Base-by-base conservation (phyloP, 2,113 vertebrate species). In the Ciconia stormi region DNA sequence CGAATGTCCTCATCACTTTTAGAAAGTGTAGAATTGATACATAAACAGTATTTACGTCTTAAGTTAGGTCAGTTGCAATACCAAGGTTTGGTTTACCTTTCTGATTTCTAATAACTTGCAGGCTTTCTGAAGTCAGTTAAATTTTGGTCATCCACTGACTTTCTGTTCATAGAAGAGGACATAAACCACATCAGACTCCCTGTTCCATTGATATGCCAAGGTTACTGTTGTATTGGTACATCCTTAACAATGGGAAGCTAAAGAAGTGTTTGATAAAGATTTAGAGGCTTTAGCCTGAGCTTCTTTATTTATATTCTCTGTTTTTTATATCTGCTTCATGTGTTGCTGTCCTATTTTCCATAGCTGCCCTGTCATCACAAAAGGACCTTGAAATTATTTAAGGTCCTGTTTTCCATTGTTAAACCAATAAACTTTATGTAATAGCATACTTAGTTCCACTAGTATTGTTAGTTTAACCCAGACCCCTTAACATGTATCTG, bases 331-430 rank as follows among this genome's bases (percentile, higher is more conserved):
- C 67, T 87, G 16, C 82, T 92, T 70, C 80, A 72, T 88, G 32
- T 95, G 36, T 90, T 71, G 49, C 72, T 97, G 77, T 86, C 91
- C 32, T 94, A 9, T 95, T 97, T 97, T 92, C 62, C 47, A 10
- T 83, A 62, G 14, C 44, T 82, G 49, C 56, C 32, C 40, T 92
- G 58, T 63, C 53, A 65, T 63, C 62, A 67, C 65, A 59, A 92
- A 95, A 93, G 30, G 74, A 92, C 91, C 93, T 96, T 96, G 72
- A 92, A 94, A 76, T 94, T 87, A 80, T 89, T 97, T 95, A 92
- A 96, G 72, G 59, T 66, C 83, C n/a, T 56, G 16, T 19, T 86
- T 91, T 90, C 66, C 10, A 20, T 74, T 47, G 12, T 87, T 96
- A 83, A 38, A 44, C 58, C 53, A 95, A 53, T 91, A 90, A 97